A percentile compares a stretch with the other conserved stretches of the same genome.
Evolutionary conservation across 2,113 vertebrate genomes (phyloP).

Genomic region (Ardeotis arabs): DNA sequence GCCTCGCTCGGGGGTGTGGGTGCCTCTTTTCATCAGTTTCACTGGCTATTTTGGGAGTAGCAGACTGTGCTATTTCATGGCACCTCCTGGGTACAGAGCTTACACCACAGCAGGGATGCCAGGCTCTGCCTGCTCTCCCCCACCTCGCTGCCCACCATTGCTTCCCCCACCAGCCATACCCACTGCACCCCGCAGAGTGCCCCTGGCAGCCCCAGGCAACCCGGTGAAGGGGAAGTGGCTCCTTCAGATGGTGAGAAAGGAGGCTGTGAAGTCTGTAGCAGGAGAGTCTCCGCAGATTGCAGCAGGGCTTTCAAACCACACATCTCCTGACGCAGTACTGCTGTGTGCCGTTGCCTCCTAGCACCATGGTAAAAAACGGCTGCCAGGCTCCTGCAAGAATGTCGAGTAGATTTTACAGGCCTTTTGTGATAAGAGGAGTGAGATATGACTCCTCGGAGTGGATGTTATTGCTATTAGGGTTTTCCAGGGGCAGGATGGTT

Average conservation of each 20-base stretch:
- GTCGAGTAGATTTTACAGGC: background rate
- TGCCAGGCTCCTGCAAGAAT: background rate
- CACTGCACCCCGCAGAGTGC: background rate
- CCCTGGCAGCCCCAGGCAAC: background rate
- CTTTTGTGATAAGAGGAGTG: background rate
- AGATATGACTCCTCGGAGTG: background rate
- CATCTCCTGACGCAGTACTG: background rate
- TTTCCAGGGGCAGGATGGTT: background rate
- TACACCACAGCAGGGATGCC: accelerated
- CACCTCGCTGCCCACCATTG: accelerated
- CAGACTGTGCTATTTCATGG: background rate
- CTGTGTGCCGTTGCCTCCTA: background rate
- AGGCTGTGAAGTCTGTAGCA: background rate
- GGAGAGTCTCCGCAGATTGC: background rate
- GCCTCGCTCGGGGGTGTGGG: background rate
- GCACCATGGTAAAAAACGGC: background rate
- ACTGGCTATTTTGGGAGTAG: background rate
- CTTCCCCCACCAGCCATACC: background rate
- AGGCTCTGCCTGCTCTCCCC: background rate
- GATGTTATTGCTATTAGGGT: background rate
- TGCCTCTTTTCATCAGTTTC: background rate
- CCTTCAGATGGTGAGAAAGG: background rate
- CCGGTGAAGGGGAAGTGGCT: accelerated
- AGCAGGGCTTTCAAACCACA: background rate
- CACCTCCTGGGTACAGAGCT: accelerated